These are phyloP conservation scores for Nephrocerus scutellatus DNA, from an alignment of 2,888 invertebrate species.

Conservation along the genomic window DNA sequence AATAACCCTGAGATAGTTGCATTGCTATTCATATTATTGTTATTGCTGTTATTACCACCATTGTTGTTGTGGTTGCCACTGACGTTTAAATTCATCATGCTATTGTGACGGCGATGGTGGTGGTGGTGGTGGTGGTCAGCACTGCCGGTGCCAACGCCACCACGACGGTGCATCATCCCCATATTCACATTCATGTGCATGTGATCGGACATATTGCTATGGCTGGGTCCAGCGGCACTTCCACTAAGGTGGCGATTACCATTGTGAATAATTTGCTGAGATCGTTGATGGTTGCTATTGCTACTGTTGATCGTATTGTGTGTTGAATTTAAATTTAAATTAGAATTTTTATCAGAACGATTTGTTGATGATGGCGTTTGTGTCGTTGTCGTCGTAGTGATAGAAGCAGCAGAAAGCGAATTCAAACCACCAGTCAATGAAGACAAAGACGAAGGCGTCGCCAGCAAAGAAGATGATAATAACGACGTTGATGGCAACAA, in stretches of 20 bases:
- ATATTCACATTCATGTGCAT: too few relatives aligned
- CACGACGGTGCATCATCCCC: slow-evolving; percentile 16
- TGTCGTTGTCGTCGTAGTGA: slow-evolving; percentile 10
- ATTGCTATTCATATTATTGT: slow-evolving; percentile 24
- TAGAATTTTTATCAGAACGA: background rate
- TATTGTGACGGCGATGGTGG: slow-evolving; percentile 11
- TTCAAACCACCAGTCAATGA: slow-evolving; percentile 15
- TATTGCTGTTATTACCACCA: slow-evolving; percentile 20
- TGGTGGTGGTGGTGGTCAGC: slow-evolving; percentile 9
- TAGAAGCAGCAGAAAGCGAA: slow-evolving; percentile 14
- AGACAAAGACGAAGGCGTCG: background rate
- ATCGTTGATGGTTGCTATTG: slow-evolving; percentile 25
- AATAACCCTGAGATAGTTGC: slow-evolving; percentile 35
- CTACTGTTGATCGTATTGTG: slow-evolving; percentile 18
- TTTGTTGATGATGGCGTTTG: background rate
- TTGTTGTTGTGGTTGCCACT: slow-evolving; percentile 1
- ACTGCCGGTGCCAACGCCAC: slow-evolving; percentile 1
- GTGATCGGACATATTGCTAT: too few relatives aligned
- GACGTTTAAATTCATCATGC: slow-evolving; percentile 3
- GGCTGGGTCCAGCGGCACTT: too few relatives aligned
- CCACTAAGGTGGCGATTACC: slow-evolving; percentile 19
- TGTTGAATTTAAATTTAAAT: slow-evolving; percentile 4
- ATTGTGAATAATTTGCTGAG: slow-evolving; percentile 25
- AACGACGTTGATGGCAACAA: background rate
- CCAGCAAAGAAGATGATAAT: slow-evolving; percentile 1